Evolutionary conservation across 2,113 vertebrate genomes (phyloP).

Genomic region (Trochalopteron elliotii): DNA sequence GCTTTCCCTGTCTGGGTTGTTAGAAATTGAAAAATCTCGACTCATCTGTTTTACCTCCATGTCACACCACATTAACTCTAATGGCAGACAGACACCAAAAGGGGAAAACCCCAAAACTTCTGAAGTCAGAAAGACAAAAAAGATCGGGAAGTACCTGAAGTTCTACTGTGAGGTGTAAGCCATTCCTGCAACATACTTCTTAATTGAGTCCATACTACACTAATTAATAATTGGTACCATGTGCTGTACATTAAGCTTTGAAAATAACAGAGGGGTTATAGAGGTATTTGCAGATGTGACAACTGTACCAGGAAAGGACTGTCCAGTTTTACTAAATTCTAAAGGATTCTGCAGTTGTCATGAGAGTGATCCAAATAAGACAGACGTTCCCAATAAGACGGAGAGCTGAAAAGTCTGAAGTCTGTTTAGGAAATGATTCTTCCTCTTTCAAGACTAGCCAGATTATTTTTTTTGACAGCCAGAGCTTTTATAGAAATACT

Average conservation of each 20-base stretch:
- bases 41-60: background rate
- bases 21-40: background rate
- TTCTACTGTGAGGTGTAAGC: background rate
- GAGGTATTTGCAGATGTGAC: background rate
- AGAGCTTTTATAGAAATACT: background rate
- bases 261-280: background rate
- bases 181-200: background rate
- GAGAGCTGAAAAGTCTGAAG: background rate
- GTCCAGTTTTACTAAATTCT: background rate
- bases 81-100: background rate
- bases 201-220: background rate
- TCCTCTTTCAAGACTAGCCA: background rate
- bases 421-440: background rate
- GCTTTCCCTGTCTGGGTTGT: background rate
- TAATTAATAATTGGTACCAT: background rate
- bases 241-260: background rate
- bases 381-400: background rate
- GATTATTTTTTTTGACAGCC: background rate
- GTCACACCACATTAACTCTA: background rate
- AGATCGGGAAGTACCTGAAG: accelerated
- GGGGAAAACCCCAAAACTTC: background rate
- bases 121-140: background rate
- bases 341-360: background rate
- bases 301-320: background rate
- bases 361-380: background rate